These are phyloP conservation scores for Myotis myotis DNA, from an alignment of 2,797 vertebrate genomes.

Conservation along the genomic window DNA sequence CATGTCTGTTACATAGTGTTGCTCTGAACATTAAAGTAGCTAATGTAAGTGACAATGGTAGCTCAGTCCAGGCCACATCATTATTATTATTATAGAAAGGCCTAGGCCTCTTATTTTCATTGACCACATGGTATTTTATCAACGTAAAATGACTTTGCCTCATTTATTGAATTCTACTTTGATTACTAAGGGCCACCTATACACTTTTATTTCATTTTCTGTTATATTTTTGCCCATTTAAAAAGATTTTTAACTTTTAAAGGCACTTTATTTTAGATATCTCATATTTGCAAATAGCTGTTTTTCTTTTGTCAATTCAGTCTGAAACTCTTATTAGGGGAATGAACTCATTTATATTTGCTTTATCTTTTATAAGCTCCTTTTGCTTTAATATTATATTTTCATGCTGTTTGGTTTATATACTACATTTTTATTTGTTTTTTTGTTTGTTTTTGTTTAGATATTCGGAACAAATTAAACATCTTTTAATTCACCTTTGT, in stretches of 20 bases:
- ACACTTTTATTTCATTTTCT: neutral
- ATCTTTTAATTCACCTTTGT: conserved; percentile 24
- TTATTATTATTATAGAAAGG: conserved; percentile 7
- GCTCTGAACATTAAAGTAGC: neutral
- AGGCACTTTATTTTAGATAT: neutral
- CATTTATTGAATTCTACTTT: neutral
- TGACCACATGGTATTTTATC: neutral
- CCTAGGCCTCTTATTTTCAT: neutral
- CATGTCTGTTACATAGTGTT: neutral
- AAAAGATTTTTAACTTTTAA: conserved; percentile 18
- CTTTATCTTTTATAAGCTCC: neutral
- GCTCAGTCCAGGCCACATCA: neutral
- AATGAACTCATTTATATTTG: neutral
- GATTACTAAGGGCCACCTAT: neutral
- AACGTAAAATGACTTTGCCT: neutral
- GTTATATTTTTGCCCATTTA: neutral
- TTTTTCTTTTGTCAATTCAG: neutral
- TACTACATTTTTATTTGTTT: neutral
- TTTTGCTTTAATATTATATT: conserved; percentile 28
- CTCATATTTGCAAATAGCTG: neutral
- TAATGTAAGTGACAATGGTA: conserved; percentile 9
- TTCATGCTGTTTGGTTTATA: conserved; percentile 1
- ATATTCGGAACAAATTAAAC: neutral
- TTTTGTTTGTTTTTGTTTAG: neutral
- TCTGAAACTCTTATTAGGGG: neutral